Conservation (phyloP, 2,888 invertebrate genomes). For the Hoplodrina blanda region DNA sequence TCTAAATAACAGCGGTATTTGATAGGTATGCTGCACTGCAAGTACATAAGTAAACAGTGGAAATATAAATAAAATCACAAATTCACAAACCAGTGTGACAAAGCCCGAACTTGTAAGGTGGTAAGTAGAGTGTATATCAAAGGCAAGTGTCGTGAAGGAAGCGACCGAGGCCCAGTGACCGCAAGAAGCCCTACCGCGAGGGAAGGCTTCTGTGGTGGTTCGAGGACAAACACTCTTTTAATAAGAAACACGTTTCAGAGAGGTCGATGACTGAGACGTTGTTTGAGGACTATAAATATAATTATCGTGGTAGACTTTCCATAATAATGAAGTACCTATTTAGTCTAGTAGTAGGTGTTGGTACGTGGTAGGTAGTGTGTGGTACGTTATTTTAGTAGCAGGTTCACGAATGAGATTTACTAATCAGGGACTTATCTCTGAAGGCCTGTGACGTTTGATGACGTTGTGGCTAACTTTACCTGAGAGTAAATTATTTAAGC, state of each 20-base stretch:
- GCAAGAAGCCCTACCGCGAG: constrained; percentile 83
- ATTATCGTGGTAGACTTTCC: constrained; percentile 27
- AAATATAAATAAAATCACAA: not conserved
- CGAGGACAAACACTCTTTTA: constrained; percentile 70
- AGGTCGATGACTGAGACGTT: constrained; percentile 60
- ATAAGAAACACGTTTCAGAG: constrained; percentile 63
- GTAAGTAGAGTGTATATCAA: constrained; percentile 28
- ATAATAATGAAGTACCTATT: constrained; percentile 3
- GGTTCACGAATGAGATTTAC: not conserved
- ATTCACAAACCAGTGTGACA: constrained; percentile 10
- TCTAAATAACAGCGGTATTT: not conserved
- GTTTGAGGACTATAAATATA: constrained; percentile 24
- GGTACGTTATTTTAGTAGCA: not conserved
- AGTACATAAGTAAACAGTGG: not conserved
- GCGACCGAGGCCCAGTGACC: constrained; percentile 77
- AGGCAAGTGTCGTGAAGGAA: constrained; percentile 80
- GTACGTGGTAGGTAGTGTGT: too few relatives aligned
- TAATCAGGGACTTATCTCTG: not conserved
- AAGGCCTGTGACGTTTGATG: too few relatives aligned
- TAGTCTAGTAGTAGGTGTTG: not conserved
- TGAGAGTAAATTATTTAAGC: not conserved
- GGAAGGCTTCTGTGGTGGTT: constrained; percentile 72
- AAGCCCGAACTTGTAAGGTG: constrained; percentile 23
- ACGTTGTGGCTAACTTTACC: not conserved
- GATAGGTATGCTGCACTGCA: not conserved